Percentiles rank a stretch among this genome's conserved stretches.
Evolutionary conservation across 2,113 vertebrate genomes (phyloP).

Genomic region (Nerophis lumbriciformis): DNA sequence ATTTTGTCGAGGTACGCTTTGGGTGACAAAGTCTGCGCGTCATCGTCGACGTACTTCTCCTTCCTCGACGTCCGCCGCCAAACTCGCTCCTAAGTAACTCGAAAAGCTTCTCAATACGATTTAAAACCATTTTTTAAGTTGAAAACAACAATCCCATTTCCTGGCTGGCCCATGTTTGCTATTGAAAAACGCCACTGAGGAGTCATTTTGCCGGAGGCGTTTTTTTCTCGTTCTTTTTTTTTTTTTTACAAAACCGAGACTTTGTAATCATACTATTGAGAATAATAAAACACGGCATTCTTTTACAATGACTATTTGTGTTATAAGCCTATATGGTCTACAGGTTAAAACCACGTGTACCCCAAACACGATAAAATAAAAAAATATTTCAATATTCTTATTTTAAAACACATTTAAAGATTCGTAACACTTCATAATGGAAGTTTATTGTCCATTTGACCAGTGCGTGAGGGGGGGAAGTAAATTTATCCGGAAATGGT

Average conservation of each 20-base stretch:
- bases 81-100: constrained; percentile 2
- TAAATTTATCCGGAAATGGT: constrained; percentile 6
- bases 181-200: constrained; percentile 83
- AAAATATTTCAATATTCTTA: not conserved
- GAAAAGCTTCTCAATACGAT: not conserved
- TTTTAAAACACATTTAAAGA: not conserved
- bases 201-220: constrained; percentile 68
- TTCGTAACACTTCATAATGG: no score
- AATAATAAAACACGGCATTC: not conserved
- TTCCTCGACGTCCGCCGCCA: not conserved
- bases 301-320: constrained; percentile 17
- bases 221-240: constrained; percentile 56
- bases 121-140: not conserved
- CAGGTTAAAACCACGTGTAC: not conserved
- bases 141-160: constrained; percentile 54
- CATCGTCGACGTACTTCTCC: no score
- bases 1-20: constrained; percentile 37
- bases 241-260: constrained; percentile 34
- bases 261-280: not conserved
- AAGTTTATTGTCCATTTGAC: no score
- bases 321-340: constrained; percentile 9
- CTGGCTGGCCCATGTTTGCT: constrained; percentile 69
- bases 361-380: not conserved
- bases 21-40: not conserved
- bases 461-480: not conserved